Evolutionary conservation across 2,113 vertebrate genomes (phyloP), one percentile per base, ranked within the genome.

Genomic region (Electrona antarctica): DNA sequence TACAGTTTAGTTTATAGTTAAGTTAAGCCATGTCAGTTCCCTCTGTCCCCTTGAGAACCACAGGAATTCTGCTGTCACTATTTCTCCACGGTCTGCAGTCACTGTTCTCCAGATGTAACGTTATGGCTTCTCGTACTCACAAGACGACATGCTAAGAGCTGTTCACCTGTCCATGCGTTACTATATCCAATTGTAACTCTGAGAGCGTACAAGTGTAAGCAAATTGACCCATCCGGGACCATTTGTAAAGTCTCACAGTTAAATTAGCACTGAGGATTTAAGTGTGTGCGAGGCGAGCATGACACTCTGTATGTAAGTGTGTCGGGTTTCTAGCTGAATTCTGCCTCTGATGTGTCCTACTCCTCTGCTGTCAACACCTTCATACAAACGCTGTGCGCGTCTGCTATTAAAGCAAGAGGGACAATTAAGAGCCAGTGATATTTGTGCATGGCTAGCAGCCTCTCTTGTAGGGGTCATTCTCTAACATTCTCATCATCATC

Each of bases 1-100:
- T 82, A 77, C 82, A 86, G 80, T 78, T 76, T 71, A 61, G 72
- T 81, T 74, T 69, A 75, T 59, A 79, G 59, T 76, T 61, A 77
- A 21, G 8, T 46, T 64, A 77, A 63, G 64, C 68, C 70, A 64
- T 80, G 75, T 82, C 72, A 60, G 65, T 72, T 59, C 60, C 66
- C 73, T 79, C 82, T 84, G 74, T 84, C 78, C 75, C 21, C 50
- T 54, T 69, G 64, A 41, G 76, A 74, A 57, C 74, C 83, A 70
- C 74, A 81, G 74, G 78, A 84, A 74, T 83, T 65, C 60, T 71
- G 80, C 63, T 63, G 60, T 9, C 14, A 21, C n/a, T 5, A n/a
- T 49, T 48, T 46, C 41, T 8, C 10, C 6, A 11, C 12, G 29
- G 9, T 12, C 21, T 50, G 12, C 8, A 29, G 10, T 45, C 49